Base-by-base conservation (phyloP, 2,113 vertebrate genomes). In the Arothron firmamentum region DNA sequence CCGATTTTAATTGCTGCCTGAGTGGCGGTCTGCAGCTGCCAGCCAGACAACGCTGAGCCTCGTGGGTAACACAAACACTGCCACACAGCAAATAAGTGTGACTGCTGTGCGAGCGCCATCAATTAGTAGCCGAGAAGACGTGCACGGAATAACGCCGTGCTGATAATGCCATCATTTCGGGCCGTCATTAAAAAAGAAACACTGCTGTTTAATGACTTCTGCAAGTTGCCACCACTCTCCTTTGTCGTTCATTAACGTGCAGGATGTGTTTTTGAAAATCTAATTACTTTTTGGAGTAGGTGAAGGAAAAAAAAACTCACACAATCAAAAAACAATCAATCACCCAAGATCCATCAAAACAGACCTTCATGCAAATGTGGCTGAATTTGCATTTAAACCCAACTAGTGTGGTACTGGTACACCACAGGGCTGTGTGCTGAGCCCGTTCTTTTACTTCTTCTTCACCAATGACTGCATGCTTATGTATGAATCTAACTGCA, bases 11-110 rank as follows among this genome's bases (percentile, higher is more conserved):
- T 48, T 63, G 54, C 31, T n/a, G 53, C 67, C 56, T 47, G 31
- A 43, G 52, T 25, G 23, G 15, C 43, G 59, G 52, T n/a, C 15
- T 45, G 25, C 65, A 45, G 55, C 49, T 42, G 64, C 28, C 51
- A 48, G 17, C 46, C 20, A 8, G 62, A 50, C 38, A 28, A 43
- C 56, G 13, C 9, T 18, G 2, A 7, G 20, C 52, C 55, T 66
- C 31, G 9, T 16, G 55, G 61, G 54, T 18, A 59, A 60, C 17
- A 49, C 62, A 70, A 75, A 72, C 56, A 56, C 45, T 11, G 53
- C 51, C 20, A 8, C 48, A 50, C 52, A 69, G 63, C 54, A 46
- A 57, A 65, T 19, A 46, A 54, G 50, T 19, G 52, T 5, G 60
- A 45, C 46, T 8, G 59, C 1, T 41, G 60, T 21, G 56, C 56